Conservation (phyloP, 2,888 invertebrate genomes). For the Apoda limacodes region DNA sequence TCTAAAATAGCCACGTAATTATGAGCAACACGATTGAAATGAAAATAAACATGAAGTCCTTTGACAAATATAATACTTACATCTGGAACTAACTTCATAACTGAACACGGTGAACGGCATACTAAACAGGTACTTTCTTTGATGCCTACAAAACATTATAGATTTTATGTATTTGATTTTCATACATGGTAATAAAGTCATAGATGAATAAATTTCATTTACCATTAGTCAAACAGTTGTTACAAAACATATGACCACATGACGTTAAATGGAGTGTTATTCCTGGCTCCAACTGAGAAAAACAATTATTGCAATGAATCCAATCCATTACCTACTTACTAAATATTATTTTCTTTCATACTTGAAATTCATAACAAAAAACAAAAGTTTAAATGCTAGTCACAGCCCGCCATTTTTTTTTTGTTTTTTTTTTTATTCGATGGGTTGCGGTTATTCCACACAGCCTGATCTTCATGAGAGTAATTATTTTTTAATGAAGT, state of each 20-base stretch:
- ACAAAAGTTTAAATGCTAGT: too few relatives aligned
- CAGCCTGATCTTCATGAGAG: too few relatives aligned
- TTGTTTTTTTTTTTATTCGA: too few relatives aligned
- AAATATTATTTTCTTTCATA: neutral
- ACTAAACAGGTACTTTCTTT: slow-evolving; percentile 55
- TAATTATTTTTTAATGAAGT: too few relatives aligned
- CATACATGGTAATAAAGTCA: too few relatives aligned
- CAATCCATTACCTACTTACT: slow-evolving; percentile 44
- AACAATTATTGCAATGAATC: slow-evolving; percentile 67
- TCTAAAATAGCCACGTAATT: slow-evolving; percentile 30
- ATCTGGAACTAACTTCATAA: slow-evolving; percentile 59
- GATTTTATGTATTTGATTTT: too few relatives aligned
- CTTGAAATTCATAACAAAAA: too few relatives aligned
- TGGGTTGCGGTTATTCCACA: too few relatives aligned
- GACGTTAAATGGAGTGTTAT: slow-evolving; percentile 57
- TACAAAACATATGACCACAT: slow-evolving; percentile 68
- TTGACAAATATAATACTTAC: slow-evolving; percentile 28
- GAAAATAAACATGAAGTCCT: slow-evolving; percentile 1
- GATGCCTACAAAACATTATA: slow-evolving; percentile 43
- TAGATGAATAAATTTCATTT: slow-evolving; percentile 10
- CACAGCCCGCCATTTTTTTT: slow-evolving; percentile 2
- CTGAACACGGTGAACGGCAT: slow-evolving; percentile 54
- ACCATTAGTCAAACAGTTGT: slow-evolving; percentile 56
- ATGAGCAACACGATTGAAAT: slow-evolving; percentile 5
- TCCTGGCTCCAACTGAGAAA: slow-evolving; percentile 52